Percentiles rank a stretch among this genome's conserved stretches.
Evolutionary conservation across 2,888 invertebrate genomes (phyloP).

Genomic region (Drosophila acutilabella): DNA sequence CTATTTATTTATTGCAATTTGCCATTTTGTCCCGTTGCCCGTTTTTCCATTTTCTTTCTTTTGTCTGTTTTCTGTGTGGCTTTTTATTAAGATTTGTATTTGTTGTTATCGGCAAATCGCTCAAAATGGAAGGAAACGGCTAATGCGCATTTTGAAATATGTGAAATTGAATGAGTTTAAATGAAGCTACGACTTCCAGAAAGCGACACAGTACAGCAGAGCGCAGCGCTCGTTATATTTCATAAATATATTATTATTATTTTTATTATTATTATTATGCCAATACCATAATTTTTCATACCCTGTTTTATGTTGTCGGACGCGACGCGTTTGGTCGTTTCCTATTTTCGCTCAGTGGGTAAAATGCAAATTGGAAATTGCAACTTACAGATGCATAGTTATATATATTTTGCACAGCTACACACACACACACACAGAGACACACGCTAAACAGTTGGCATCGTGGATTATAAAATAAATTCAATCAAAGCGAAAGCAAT

Average conservation of each 20-base stretch:
- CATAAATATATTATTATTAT: slow-evolving; percentile 62
- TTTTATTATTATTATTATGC: slow-evolving; percentile 34
- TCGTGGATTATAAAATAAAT: slow-evolving; percentile 77
- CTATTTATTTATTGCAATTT: slow-evolving; percentile 70
- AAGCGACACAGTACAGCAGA: no score
- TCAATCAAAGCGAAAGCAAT: slow-evolving; percentile 80
- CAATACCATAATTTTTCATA: slow-evolving; percentile 41
- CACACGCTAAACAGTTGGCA: slow-evolving; percentile 62
- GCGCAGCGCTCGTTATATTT: slow-evolving; percentile 26
- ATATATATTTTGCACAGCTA: slow-evolving; percentile 6
- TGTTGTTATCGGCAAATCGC: slow-evolving; percentile 35
- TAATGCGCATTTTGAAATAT: slow-evolving; percentile 64
- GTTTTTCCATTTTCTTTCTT: slow-evolving; percentile 18
- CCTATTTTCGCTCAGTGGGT: slow-evolving; percentile 59
- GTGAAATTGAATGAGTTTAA: slow-evolving; percentile 58
- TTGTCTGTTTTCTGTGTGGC: slow-evolving; percentile 16
- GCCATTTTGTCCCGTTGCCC: slow-evolving; percentile 42
- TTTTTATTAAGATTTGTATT: slow-evolving; percentile 23
- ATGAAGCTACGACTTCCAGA: slow-evolving; percentile 19
- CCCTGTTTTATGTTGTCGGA: slow-evolving; percentile 44
- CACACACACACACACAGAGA: slow-evolving; percentile 7
- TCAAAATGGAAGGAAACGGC: slow-evolving; percentile 64
- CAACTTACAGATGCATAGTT: slow-evolving; percentile 65
- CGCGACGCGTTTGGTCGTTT: slow-evolving; percentile 53
- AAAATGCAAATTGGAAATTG: slow-evolving; percentile 77